Percentiles rank a stretch among this genome's conserved stretches.
Conservation (phyloP, 2,113 vertebrate species). For the Calonectris borealis region DNA sequence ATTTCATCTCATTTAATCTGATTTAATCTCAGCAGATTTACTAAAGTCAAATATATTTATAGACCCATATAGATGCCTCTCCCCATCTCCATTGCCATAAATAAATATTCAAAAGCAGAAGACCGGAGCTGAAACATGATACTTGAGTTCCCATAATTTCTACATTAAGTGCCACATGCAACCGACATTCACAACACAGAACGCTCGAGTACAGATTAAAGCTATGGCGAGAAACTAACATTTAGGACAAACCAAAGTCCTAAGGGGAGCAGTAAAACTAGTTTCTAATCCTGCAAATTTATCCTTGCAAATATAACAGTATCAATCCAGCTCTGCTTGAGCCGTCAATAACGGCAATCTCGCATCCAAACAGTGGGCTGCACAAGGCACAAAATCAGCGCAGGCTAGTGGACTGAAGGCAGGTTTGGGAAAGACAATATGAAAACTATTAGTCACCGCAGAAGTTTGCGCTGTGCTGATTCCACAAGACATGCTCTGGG, state of each 20-base stretch:
- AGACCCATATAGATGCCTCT: slow-evolving; percentile 21
- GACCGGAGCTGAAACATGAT: neutral
- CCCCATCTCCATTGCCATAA: neutral
- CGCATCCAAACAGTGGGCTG: neutral
- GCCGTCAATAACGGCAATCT: neutral
- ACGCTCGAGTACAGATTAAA: neutral
- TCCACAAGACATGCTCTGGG: neutral
- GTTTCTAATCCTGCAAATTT: slow-evolving; percentile 13
- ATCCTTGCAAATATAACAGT: neutral
- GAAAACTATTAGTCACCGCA: neutral
- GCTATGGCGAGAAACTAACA: neutral
- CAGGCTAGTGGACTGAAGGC: neutral
- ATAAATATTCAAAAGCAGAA: slow-evolving; percentile 12
- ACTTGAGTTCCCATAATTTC: neutral
- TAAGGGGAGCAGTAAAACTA: neutral
- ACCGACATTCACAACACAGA: neutral
- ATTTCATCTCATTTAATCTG: slow-evolving; percentile 68
- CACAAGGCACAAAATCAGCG: neutral
- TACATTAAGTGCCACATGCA: neutral
- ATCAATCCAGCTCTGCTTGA: neutral
- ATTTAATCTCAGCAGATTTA: slow-evolving; percentile 69
- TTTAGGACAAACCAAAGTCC: neutral
- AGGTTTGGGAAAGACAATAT: neutral
- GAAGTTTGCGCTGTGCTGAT: slow-evolving; percentile 34
- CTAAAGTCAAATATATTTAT: slow-evolving; percentile 66